Evolutionary conservation across 2,113 vertebrate species (phyloP).

Genomic region (Pitta sordida): DNA sequence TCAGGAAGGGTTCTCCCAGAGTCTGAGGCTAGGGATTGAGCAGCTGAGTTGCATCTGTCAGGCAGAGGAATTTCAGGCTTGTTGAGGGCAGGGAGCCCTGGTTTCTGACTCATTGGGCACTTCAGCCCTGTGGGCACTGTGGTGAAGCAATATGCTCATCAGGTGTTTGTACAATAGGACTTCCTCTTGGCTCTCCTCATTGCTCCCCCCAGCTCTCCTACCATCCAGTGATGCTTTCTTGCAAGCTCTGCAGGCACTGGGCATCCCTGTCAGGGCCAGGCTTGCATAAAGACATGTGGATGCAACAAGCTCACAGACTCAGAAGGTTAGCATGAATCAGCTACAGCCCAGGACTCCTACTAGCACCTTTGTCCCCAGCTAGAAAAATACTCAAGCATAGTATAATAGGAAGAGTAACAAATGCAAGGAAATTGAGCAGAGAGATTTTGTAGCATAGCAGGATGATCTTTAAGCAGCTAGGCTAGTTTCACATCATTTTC

Average conservation of each 20-base stretch:
- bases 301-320: neutral
- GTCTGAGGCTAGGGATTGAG: neutral
- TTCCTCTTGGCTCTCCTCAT: neutral
- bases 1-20: neutral
- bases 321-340: neutral
- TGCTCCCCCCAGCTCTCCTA: neutral
- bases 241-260: neutral
- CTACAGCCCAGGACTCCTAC: neutral
- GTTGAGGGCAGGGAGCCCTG: neutral
- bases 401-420: neutral
- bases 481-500: neutral
- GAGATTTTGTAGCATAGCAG: neutral
- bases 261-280: rapidly evolving
- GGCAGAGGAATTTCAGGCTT: neutral
- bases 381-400: neutral
- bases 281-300: neutral
- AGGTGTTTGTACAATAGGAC: neutral
- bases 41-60: neutral
- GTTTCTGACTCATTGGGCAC: neutral
- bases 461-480: neutral
- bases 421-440: neutral
- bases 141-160: neutral
- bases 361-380: neutral
- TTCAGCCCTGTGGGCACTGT: neutral
- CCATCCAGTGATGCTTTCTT: neutral